Base-by-base conservation (phyloP, 2,888 invertebrate species). In the Chymomyza caudatula region DNA sequence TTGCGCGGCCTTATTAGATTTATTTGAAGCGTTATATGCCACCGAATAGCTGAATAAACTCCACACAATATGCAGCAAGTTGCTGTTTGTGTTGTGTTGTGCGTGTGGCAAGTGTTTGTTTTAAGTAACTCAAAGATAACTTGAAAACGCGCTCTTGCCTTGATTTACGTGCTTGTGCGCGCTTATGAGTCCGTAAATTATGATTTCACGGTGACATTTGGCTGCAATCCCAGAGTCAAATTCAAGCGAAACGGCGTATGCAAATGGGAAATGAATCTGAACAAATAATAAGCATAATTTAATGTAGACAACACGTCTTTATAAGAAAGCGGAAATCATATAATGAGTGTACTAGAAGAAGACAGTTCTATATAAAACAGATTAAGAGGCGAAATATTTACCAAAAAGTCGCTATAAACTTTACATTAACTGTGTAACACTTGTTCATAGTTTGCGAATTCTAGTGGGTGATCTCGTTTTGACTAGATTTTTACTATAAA, bases 1-100 rank as follows among this genome's bases (percentile, higher is more conserved):
- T 85, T 84, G 86, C 80, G 82, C 76, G 72, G 85, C 65, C 66
- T 82, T 78, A 87, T 86, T 82, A 84, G 85, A 84, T 84, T 83
- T 83, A 83, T 83, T 86, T 86, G 70, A 61, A 77, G 70, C 79
- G 71, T 74, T 85, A 85, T 67, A 68, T 53, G 80, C 63, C 69
- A 66, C 69, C 71, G 68, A 69, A 71, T 73, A 61, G 70, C 63
- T 52, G 22, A 22, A 47, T 47, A 47, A 17, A 19, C 19, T 4
- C 1, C 2, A 22, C 37, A n/a, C n/a, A 47, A 37, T 17, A 19
- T 17, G 20, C 42, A 37, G 15, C 51, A 23, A 56, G 20, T 42
- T 52, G 53, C 43, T 64, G 54, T 66, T 49, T 63, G 52, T 22
- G 47, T 22, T 25, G 25, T 25, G 23, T 29, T 53, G 60, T 53